Evolutionary conservation across 2,113 vertebrate genomes (phyloP), one percentile per base, ranked within the genome.

Genomic region (Thomomys bottae): DNA sequence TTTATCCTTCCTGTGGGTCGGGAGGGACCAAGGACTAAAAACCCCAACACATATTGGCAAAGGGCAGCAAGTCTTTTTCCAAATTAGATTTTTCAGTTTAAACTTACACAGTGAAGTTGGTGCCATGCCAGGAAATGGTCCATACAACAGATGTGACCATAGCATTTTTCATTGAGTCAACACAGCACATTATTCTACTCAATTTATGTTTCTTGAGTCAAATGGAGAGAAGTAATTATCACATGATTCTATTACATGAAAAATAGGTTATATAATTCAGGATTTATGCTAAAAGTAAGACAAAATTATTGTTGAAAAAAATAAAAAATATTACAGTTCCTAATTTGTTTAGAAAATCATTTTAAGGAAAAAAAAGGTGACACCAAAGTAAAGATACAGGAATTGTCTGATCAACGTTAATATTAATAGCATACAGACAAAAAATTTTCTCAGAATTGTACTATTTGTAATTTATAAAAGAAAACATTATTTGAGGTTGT

Each of bases 51-150:
- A 61, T 8, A 84, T 72, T 95, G 89, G 82, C 57, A 95, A 97
- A 92, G 71, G 61, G 94, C 6, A 95, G 40, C 34, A 94, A 96
- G 92, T 87, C 78, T 54, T 89, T 89, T 96, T 96, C 59, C 92
- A 96, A 95, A 96, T 96, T 90, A 89, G 61, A 93, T 95, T 96
- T 97, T 92, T 92, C 93, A 96, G 49, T 92, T 96, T 57, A 96
- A 23, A 21, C 45, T 83, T 93, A 92, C 76, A 66, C 96, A 28
- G 94, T 28, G 34, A 85, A 92, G 75, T 11, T 96, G 64, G 68
- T 84, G 45, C 23, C 28, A 24, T 72, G 77, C 90, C 34, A 94
- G 73, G n/a, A 95, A 96, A 94, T 9, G 23, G 42, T 88, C 23
- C 61, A 92, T 59, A 88, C 45, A 54, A 67, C 8, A 38, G 59